phyloP scores from a whole-genome alignment of 1,140 invertebrate genomes.

The Oncopodura yosiiana region DNA sequence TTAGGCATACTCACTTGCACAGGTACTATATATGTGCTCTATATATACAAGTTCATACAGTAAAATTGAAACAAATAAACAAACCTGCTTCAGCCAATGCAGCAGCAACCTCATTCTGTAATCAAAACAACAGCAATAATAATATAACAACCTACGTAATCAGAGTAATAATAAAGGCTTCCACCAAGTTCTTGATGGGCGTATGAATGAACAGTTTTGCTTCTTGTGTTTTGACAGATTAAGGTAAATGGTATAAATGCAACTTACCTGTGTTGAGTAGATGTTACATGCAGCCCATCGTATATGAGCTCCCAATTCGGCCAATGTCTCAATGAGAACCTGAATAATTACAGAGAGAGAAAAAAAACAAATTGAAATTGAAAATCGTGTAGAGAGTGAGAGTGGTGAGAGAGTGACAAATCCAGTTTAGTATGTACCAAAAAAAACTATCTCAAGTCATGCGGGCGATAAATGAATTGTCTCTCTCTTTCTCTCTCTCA shows the following conservation, averaged over 20 bases:
- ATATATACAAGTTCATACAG: no score
- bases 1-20: no score
- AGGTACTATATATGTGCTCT: no score
- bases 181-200: no score
- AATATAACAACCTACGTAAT: conserved; percentile 24
- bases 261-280: conserved; percentile 79
- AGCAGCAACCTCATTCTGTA: conserved; percentile 90
- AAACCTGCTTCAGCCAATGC: conserved; percentile 76
- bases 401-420: no score
- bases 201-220: no score
- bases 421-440: no score
- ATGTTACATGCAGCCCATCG: conserved; percentile 97
- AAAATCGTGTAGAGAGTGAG: no score
- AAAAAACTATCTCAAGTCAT: no score
- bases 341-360: no score
- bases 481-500: neutral
- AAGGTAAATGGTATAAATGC: conserved; percentile 4
- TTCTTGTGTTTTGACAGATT: neutral
- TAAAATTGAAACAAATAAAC: conserved; percentile 1
- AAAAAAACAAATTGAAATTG: no score
- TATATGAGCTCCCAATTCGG: conserved; percentile 78
- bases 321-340: conserved; percentile 82
- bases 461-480: no score
- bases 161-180: neutral
- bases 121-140: conserved; percentile 28